Evolutionary conservation across 2,797 vertebrate genomes (phyloP).

Genomic region (Petrocephalus schoutedeni): DNA sequence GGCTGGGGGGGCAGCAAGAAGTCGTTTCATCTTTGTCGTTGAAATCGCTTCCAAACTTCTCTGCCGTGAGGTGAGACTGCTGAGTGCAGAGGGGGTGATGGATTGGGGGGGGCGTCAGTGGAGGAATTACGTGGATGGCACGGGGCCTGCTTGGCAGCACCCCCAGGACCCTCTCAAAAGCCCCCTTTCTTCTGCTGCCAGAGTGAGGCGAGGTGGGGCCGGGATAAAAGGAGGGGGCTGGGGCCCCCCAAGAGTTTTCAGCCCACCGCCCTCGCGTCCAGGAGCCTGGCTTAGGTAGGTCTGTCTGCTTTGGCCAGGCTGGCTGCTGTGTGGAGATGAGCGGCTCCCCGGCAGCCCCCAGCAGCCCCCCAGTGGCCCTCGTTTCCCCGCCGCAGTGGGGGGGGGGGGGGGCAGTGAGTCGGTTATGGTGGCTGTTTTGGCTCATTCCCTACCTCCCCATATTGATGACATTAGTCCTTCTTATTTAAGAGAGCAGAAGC

Average conservation of each 20-base stretch:
- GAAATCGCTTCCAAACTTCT: conserved; percentile 18
- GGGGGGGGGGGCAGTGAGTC: neutral
- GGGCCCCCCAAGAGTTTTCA: neutral
- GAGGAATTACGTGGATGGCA: conserved; percentile 55
- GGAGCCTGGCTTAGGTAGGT: neutral
- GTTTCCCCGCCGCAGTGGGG: neutral
- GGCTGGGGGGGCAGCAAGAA: neutral
- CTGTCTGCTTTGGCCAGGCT: neutral
- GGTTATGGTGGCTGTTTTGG: conserved; percentile 29
- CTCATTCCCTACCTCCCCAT: conserved; percentile 35
- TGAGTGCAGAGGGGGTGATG: conserved; percentile 42
- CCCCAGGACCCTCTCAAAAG: conserved; percentile 37
- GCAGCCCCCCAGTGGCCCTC: neutral
- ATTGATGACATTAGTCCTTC: neutral
- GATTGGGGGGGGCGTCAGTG: conserved; percentile 52
- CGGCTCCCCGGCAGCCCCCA: no score
- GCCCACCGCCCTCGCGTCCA: neutral
- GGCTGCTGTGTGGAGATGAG: neutral
- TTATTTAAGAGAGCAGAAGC: neutral
- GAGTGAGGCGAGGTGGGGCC: conserved; percentile 37
- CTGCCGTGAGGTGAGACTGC: neutral
- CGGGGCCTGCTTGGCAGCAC: conserved; percentile 41
- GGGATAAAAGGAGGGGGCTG: conserved; percentile 23
- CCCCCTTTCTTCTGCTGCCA: conserved; percentile 62
- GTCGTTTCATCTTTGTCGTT: neutral